These are phyloP conservation scores for Erpetoichthys calabaricus DNA, from an alignment of 2,797 vertebrate genomes.

Conservation along the genomic window DNA sequence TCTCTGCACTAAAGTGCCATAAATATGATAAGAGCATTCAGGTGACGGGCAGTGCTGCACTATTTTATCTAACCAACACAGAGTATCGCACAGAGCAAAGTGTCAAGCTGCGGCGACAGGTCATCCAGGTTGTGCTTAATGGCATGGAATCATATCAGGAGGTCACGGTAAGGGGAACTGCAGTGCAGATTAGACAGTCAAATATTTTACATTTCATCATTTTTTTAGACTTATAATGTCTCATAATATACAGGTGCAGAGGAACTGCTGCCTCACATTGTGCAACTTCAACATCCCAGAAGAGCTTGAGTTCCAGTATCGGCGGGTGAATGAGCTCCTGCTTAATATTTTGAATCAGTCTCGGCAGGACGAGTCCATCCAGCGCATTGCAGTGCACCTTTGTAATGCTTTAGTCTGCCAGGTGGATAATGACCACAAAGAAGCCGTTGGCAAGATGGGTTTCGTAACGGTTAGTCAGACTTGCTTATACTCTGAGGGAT, in stretches of 20 bases:
- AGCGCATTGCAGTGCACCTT: slow-evolving; percentile 92
- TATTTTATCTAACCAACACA: slow-evolving; percentile 91
- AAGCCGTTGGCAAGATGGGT: slow-evolving; percentile 96
- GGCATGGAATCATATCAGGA: slow-evolving; percentile 98
- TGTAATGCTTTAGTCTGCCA: slow-evolving; percentile 95
- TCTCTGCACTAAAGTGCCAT: slow-evolving; percentile 84
- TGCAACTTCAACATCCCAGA: slow-evolving; percentile 97
- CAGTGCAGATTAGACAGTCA: no score
- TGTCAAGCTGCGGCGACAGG: slow-evolving; percentile 69
- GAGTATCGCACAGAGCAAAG: slow-evolving; percentile 90
- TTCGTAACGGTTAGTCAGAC: slow-evolving; percentile 74
- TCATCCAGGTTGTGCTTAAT: slow-evolving; percentile 90
- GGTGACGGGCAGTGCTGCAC: slow-evolving; percentile 84
- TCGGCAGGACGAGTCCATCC: slow-evolving; percentile 90
- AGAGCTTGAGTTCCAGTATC: slow-evolving; percentile 94
- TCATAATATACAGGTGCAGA: slow-evolving; percentile 63
- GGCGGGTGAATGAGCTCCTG: slow-evolving; percentile 79
- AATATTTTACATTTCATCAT: no score
- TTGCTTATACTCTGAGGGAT: no score
- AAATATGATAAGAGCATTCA: slow-evolving; percentile 94
- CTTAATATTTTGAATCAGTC: slow-evolving; percentile 83
- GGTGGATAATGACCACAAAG: slow-evolving; percentile 96
- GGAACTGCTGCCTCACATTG: slow-evolving; percentile 92
- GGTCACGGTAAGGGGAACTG: slow-evolving; percentile 69
- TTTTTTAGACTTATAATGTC: no score